Evolutionary conservation across 2,113 vertebrate genomes (phyloP).

Genomic region (Callocephalon fimbriatum): DNA sequence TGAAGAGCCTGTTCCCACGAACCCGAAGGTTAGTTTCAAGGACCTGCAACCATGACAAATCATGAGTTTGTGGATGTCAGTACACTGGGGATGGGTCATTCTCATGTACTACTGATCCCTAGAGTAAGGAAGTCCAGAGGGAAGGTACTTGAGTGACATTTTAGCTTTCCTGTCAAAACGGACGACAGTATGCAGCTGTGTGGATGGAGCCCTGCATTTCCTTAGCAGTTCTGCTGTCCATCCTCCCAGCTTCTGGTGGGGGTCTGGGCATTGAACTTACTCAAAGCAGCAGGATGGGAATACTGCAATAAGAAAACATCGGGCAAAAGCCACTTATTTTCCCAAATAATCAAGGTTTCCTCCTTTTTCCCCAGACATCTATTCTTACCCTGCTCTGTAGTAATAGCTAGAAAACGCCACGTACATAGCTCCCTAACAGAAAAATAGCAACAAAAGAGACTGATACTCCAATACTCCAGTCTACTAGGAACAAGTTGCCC

Average conservation of each 20-base stretch:
- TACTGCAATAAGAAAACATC: background rate
- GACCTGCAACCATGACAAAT: slow-evolving; percentile 62
- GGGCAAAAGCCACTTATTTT: background rate
- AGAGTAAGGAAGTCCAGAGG: slow-evolving; percentile 22
- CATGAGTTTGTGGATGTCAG: slow-evolving; percentile 54
- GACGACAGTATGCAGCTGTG: background rate
- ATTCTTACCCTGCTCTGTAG: background rate
- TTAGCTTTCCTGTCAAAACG: background rate
- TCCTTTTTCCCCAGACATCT: background rate
- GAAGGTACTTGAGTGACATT: slow-evolving; percentile 55
- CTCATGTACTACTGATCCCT: slow-evolving; percentile 63
- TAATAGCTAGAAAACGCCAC: background rate
- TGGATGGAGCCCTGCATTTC: background rate
- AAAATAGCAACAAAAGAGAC: background rate
- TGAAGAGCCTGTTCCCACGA: slow-evolving; percentile 25
- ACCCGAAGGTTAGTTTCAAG: slow-evolving; percentile 50
- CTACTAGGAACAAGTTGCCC: slow-evolving; percentile 23
- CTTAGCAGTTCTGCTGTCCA: background rate
- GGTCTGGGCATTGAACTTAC: background rate
- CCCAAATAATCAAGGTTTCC: background rate
- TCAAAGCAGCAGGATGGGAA: background rate
- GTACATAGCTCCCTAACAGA: background rate
- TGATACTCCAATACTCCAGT: background rate
- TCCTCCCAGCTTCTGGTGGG: background rate
- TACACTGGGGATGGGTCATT: slow-evolving; percentile 52